Evolutionary conservation across 2,888 invertebrate species (phyloP).

Genomic region (Aphodius granarius): DNA sequence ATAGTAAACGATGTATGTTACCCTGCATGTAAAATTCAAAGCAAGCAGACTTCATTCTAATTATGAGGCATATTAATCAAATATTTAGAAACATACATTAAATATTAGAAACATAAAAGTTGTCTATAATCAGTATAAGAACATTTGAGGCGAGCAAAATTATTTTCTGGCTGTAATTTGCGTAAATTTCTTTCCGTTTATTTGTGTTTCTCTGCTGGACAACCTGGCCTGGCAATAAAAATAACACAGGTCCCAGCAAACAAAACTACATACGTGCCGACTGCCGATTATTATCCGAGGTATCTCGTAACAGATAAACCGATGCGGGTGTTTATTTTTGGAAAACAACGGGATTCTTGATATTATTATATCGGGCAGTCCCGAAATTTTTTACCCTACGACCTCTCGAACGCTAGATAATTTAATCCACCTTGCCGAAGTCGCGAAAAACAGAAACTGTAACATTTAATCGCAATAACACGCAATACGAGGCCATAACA

Average conservation of each 20-base stretch:
- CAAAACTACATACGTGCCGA: not conserved
- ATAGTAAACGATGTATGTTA: no score
- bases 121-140: not conserved
- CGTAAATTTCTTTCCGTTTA: not conserved
- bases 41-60: no score
- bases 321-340: slow-evolving; percentile 18
- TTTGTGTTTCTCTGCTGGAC: not conserved
- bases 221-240: not conserved
- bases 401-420: slow-evolving; percentile 28
- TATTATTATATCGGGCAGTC: slow-evolving; percentile 20
- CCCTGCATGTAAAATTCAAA: no score
- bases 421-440: slow-evolving; percentile 19
- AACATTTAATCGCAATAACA: slow-evolving; percentile 29
- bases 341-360: slow-evolving; percentile 18
- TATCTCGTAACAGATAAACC: not conserved
- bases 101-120: no score
- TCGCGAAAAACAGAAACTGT: slow-evolving; percentile 16
- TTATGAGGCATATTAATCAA: no score
- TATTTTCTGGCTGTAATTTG: not conserved
- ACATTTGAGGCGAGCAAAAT: not conserved
- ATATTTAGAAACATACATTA: no score
- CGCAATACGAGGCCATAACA: slow-evolving; percentile 43
- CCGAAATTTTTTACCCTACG: slow-evolving; percentile 26
- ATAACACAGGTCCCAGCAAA: not conserved
- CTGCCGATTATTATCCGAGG: not conserved